Conservation (phyloP, 2,113 vertebrate species). For the Rhynchomys soricoides region DNA sequence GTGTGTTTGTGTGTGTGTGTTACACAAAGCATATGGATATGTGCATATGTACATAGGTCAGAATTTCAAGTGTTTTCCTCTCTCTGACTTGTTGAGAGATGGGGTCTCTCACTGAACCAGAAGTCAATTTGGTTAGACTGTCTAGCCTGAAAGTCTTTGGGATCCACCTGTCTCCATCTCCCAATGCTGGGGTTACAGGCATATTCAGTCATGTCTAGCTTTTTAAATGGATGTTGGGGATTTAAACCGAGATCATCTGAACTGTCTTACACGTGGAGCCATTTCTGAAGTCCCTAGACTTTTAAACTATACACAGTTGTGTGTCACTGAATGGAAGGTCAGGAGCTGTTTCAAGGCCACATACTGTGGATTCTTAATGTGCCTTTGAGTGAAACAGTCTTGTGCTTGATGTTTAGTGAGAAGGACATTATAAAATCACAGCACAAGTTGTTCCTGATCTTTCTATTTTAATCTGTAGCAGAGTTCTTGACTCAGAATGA, state of each 20-base stretch:
- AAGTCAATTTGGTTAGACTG: neutral
- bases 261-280: neutral
- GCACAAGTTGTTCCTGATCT: conserved; percentile 50
- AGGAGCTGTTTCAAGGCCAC: neutral
- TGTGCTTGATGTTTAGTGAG: conserved; percentile 10
- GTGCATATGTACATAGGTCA: neutral
- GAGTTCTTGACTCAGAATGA: conserved; percentile 44
- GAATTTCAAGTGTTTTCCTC: neutral
- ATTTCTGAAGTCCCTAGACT: neutral
- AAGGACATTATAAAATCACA: conserved; percentile 42
- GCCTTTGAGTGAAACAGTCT: neutral
- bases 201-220: neutral
- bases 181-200: neutral
- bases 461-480: conserved; percentile 53
- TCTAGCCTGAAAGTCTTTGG: neutral
- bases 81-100: neutral
- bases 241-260: neutral
- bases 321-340: neutral
- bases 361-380: neutral
- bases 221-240: neutral
- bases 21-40: neutral
- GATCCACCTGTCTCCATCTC: neutral
- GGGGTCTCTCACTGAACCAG: neutral
- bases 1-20: too few relatives aligned
- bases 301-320: conserved; percentile 11